These are phyloP conservation scores for Corvus cornix DNA, from an alignment of 2,113 vertebrate species.

Conservation along the genomic window DNA sequence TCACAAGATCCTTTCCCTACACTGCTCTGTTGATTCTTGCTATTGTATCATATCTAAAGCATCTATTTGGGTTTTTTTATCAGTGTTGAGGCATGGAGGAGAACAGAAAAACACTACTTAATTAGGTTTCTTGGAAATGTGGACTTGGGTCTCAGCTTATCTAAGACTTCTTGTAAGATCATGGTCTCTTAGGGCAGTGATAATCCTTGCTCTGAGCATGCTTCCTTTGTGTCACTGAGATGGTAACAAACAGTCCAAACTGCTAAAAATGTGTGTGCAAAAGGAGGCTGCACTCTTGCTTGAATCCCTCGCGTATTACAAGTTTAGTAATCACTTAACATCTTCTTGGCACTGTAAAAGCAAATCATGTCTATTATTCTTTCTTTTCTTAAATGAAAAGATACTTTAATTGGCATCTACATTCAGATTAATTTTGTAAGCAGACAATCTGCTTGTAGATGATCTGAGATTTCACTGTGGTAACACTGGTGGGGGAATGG, in stretches of 20 bases:
- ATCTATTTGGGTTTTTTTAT: background rate
- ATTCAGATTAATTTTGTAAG: background rate
- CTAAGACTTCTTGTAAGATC: background rate
- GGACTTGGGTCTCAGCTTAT: background rate
- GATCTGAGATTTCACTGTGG: background rate
- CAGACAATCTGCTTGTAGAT: background rate
- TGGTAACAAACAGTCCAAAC: background rate
- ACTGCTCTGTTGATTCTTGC: background rate
- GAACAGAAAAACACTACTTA: background rate
- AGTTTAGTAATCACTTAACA: background rate
- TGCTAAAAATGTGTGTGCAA: background rate
- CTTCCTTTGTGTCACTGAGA: background rate
- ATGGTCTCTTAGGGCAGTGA: background rate
- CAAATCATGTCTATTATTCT: background rate
- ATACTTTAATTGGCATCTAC: background rate
- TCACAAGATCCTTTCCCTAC: background rate
- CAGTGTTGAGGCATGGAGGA: background rate
- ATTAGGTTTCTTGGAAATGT: conserved; percentile 45
- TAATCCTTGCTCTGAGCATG: background rate
- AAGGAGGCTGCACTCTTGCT: background rate
- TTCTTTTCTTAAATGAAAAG: background rate
- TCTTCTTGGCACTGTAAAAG: background rate
- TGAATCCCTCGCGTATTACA: background rate
- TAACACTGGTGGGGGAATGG: background rate
- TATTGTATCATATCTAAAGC: background rate